Evolutionary conservation across 2,888 invertebrate genomes (phyloP).

Genomic region (Epicampocera succincta): DNA sequence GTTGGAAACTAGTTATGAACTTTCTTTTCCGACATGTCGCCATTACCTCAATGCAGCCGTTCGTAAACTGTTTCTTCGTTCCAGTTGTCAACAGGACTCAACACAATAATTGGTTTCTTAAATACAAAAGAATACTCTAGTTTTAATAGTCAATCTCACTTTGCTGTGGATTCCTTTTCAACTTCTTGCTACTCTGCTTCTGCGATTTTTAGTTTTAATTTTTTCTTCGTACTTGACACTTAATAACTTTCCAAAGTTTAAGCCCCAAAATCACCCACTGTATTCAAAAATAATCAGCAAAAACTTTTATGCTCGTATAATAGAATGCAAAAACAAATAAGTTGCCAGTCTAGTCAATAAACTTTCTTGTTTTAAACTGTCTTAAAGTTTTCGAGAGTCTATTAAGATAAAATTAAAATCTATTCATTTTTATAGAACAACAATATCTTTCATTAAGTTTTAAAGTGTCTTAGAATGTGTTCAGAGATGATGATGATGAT

Average conservation of each 20-base stretch:
- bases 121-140: too few relatives aligned
- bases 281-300: not conserved
- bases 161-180: too few relatives aligned
- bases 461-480: conserved; percentile 22
- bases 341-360: not conserved
- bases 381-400: conserved; percentile 18
- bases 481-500: conserved; percentile 15
- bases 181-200: too few relatives aligned
- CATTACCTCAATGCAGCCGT: too few relatives aligned
- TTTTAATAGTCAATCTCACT: too few relatives aligned
- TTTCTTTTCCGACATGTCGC: too few relatives aligned
- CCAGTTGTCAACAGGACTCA: too few relatives aligned
- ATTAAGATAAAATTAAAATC: conserved; percentile 47
- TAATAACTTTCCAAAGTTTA: conserved; percentile 1
- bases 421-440: conserved; percentile 14
- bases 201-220: too few relatives aligned
- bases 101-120: too few relatives aligned
- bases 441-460: not conserved
- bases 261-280: not conserved
- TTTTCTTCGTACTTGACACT: too few relatives aligned
- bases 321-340: not conserved
- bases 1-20: too few relatives aligned
- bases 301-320: not conserved
- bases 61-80: too few relatives aligned
- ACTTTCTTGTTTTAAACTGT: conserved; percentile 11